Base-by-base conservation (phyloP, 2,888 invertebrate genomes). In the Eulithis testata region DNA sequence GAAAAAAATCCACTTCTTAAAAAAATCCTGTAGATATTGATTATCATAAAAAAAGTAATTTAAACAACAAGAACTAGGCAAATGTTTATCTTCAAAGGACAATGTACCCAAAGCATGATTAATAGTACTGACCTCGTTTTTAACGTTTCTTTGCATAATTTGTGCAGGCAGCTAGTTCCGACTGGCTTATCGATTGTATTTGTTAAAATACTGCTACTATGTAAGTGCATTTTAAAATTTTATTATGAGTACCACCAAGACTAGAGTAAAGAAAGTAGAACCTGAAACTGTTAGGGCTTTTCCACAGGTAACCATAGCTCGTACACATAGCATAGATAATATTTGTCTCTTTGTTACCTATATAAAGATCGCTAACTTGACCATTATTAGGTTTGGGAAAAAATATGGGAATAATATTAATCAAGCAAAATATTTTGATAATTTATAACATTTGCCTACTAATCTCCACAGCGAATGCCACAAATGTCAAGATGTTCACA, bases 401-500 rank as follows among this genome's bases (percentile, higher is more conserved):
- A 40, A 40, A 40, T 7, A 40, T 40, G 9, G 51, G 7, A 12
- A 56, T 31, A 4, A 47, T 40, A 27, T 21, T 21, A 21, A 21
- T 21, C 49, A 49, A 3, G 12, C 12, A 4, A 11, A 21, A 14
- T 8, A 37, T 37, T 40, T 40, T 7, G 8, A 4, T 11, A 40
- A 7, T 31, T 31, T 31, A 5, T 31, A 31, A 5, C 4, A 47
- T 45, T 8, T 14, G 6, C 4, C 49, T 21, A 9, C 9, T 8
- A 4, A 8, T 8, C 5, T 47, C 14, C 14, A 56, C 54, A 49
- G 47, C 47, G 56, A 66, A 58, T 54, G 21, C 54, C 40, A 51
- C 9, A 72, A 72, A 70, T 71, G 63, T 72, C 75, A 72, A 56
- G 44, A 50, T 53, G 69, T 56, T 71, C 64, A 69, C 64, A 64